These are phyloP conservation scores for Emys orbicularis DNA, from an alignment of 2,797 vertebrate species.

Conservation along the genomic window DNA sequence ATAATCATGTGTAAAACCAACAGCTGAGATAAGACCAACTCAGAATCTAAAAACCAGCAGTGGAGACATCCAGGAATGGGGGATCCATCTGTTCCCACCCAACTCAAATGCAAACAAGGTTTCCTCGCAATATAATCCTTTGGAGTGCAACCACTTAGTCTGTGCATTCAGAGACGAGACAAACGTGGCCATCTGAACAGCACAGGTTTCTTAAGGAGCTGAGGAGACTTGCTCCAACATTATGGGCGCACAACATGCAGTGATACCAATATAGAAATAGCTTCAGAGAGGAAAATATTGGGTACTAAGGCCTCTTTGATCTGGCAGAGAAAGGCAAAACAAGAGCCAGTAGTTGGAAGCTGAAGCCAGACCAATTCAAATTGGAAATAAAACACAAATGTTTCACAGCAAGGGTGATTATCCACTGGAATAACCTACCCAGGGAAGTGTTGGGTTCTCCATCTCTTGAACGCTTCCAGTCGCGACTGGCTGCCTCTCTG, in stretches of 20 bases:
- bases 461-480: neutral
- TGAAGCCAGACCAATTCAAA: neutral
- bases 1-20: neutral
- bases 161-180: neutral
- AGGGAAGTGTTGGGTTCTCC: neutral
- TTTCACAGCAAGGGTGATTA: neutral
- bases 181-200: neutral
- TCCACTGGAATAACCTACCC: neutral
- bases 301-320: neutral
- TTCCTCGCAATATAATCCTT: neutral
- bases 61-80: neutral
- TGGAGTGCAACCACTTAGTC: neutral
- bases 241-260: neutral
- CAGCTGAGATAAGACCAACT: neutral
- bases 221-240: neutral
- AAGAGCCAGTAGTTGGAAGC: neutral
- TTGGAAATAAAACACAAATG: too few relatives aligned
- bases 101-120: neutral
- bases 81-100: neutral
- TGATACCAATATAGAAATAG: neutral
- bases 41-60: neutral
- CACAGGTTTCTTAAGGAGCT: neutral
- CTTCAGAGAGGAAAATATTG: neutral
- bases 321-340: accelerated
- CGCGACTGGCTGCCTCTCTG: neutral